A percentile compares a stretch with the other conserved stretches of the same genome.
Conservation (phyloP, 2,888 invertebrate genomes). For the Nomada ruficornis region DNA sequence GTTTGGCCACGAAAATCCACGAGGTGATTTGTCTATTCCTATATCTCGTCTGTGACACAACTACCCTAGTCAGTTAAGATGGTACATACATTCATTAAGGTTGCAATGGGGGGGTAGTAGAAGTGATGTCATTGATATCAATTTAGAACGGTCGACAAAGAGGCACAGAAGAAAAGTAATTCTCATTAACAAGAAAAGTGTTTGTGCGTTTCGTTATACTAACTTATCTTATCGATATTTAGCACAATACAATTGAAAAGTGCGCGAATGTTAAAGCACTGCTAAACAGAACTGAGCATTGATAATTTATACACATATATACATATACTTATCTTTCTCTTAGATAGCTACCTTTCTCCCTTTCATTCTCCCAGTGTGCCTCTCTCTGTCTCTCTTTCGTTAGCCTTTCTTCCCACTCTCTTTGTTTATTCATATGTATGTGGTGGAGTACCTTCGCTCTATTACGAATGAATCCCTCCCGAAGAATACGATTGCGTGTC, state of each 20-base stretch:
- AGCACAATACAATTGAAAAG: neutral
- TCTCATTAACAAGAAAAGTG: conserved; percentile 7
- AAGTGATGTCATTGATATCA: conserved; percentile 64
- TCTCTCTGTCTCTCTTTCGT: conserved; percentile 13
- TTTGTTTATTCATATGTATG: conserved; percentile 46
- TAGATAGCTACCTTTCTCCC: conserved; percentile 3
- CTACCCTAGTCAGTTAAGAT: conserved; percentile 65
- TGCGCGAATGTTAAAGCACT: conserved; percentile 1
- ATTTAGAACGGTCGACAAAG: conserved; percentile 44
- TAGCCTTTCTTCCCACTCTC: conserved; percentile 7
- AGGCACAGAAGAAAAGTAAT: conserved; percentile 26
- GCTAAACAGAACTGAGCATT: neutral
- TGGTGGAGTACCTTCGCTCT: conserved; percentile 35
- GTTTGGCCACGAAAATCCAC: too few species aligned
- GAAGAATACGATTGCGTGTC: conserved; percentile 39
- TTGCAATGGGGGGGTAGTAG: conserved; percentile 33
- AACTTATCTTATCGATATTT: conserved; percentile 43
- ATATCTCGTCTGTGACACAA: conserved; percentile 38
- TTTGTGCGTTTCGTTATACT: neutral
- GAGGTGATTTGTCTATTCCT: too few species aligned
- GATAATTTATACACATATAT: conserved; percentile 32
- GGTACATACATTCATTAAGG: conserved; percentile 27
- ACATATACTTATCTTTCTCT: conserved; percentile 16
- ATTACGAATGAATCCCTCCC: conserved; percentile 46
- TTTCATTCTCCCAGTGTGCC: neutral